Evolutionary conservation across 2,113 vertebrate genomes (phyloP).

Genomic region (Anoura caudifer): DNA sequence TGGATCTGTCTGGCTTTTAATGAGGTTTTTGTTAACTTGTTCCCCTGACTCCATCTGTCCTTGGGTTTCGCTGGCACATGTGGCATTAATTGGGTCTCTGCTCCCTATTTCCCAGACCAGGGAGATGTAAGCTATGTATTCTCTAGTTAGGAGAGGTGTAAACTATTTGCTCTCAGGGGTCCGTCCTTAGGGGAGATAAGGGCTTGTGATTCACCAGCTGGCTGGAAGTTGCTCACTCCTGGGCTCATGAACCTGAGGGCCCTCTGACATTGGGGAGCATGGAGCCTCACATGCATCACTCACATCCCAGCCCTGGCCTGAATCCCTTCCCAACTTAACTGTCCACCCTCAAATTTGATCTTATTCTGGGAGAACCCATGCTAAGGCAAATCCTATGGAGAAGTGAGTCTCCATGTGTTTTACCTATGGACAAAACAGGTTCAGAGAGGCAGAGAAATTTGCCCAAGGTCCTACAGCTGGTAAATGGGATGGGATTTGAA

Average conservation of each 20-base stretch:
- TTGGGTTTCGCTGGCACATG: no score
- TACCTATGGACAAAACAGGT: not conserved
- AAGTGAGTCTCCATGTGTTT: not conserved
- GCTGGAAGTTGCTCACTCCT: not conserved
- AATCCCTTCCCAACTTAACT: not conserved
- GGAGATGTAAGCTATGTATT: no score
- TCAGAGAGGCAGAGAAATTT: not conserved
- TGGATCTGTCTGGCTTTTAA: no score
- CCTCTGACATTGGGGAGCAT: not conserved
- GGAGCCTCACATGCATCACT: not conserved
- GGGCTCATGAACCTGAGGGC: not conserved
- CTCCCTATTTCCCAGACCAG: no score
- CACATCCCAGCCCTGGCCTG: not conserved
- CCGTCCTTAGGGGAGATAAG: no score
- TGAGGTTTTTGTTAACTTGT: no score
- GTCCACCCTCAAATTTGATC: not conserved
- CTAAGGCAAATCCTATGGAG: not conserved
- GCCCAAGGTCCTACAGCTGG: not conserved
- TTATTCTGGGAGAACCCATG: not conserved
- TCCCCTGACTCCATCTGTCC: no score
- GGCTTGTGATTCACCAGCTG: no score
- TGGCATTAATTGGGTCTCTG: no score
- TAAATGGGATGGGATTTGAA: not conserved
- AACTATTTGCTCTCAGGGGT: no score
- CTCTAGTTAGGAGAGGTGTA: no score